Percentiles rank a stretch among this genome's conserved stretches.
Evolutionary conservation across 2,888 invertebrate species (phyloP).

Genomic region (Laspeyria flexula): DNA sequence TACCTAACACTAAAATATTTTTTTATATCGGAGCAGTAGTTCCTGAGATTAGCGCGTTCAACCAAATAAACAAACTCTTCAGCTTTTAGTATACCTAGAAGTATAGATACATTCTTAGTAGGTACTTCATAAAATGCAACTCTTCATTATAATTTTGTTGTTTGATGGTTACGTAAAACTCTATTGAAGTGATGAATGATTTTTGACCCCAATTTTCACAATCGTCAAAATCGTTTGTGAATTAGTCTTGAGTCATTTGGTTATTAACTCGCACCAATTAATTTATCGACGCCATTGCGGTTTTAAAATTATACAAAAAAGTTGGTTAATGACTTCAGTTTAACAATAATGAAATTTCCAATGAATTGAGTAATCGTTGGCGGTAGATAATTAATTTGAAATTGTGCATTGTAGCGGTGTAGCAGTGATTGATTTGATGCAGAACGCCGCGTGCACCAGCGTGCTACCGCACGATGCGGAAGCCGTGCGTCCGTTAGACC

Average conservation of each 20-base stretch:
- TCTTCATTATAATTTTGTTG: conserved; percentile 11
- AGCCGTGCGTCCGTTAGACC: conserved; percentile 28
- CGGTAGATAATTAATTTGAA: conserved; percentile 18
- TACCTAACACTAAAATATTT: too few species aligned
- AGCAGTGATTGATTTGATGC: conserved; percentile 26
- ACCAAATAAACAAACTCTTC: too few species aligned
- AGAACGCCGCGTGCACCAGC: conserved; percentile 15
- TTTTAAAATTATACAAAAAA: conserved; percentile 23
- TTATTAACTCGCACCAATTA: conserved; percentile 41
- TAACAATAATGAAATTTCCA: conserved; percentile 23
- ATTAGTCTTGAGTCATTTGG: conserved; percentile 36
- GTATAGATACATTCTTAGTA: too few species aligned
- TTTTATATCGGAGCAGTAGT: too few species aligned
- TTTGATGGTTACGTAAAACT: conserved; percentile 10
- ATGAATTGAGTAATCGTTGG: conserved; percentile 16
- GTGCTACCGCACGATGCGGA: conserved; percentile 43
- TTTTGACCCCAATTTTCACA: conserved; percentile 32
- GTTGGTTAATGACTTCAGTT: conserved; percentile 29
- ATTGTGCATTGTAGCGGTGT: conserved; percentile 17
- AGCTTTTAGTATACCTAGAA: too few species aligned
- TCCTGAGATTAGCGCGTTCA: too few species aligned
- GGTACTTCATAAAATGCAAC: too few species aligned
- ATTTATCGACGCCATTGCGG: conserved; percentile 26
- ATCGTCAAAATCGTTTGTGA: conserved; percentile 37
- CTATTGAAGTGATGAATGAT: conserved; percentile 6